Conservation (phyloP, 2,888 invertebrate species). For the Metopia argyrocephala region DNA sequence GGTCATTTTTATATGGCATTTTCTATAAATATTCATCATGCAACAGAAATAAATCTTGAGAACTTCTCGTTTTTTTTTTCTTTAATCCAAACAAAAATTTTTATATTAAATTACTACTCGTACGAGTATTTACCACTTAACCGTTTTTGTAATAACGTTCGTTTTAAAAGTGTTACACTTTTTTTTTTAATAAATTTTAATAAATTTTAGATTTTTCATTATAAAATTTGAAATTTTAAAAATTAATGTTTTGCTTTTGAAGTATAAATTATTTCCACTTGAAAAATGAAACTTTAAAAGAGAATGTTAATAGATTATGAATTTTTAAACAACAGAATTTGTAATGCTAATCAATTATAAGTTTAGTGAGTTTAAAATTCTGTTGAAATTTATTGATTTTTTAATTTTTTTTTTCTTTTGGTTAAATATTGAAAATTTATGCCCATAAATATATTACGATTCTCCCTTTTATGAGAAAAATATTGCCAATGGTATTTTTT, state of each 20-base stretch:
- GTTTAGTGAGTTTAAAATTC: background rate
- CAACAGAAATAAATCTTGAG: background rate
- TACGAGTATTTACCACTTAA: background rate
- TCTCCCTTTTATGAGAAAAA: background rate
- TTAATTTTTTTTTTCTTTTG: background rate
- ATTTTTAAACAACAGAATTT: background rate
- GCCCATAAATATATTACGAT: conserved; percentile 1
- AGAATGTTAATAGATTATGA: background rate
- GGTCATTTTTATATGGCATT: background rate
- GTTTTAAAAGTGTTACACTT: background rate
- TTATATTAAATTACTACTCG: background rate
- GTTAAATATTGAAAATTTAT: conserved; percentile 1
- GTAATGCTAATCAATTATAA: conserved; percentile 36
- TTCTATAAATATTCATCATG: background rate
- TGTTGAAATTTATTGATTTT: conserved; percentile 15
- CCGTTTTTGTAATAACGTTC: background rate
- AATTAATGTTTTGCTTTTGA: conserved; percentile 19
- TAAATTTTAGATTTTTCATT: background rate
- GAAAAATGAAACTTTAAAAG: background rate
- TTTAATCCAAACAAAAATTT: background rate
- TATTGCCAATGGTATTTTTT: conserved; percentile 1
- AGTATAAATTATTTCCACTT: conserved; percentile 45
- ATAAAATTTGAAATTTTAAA: background rate
- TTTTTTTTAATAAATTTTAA: background rate
- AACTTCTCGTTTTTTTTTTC: too few relatives aligned